Base-by-base conservation (phyloP, 2,888 invertebrate genomes). In the Phaonia tiefii region DNA sequence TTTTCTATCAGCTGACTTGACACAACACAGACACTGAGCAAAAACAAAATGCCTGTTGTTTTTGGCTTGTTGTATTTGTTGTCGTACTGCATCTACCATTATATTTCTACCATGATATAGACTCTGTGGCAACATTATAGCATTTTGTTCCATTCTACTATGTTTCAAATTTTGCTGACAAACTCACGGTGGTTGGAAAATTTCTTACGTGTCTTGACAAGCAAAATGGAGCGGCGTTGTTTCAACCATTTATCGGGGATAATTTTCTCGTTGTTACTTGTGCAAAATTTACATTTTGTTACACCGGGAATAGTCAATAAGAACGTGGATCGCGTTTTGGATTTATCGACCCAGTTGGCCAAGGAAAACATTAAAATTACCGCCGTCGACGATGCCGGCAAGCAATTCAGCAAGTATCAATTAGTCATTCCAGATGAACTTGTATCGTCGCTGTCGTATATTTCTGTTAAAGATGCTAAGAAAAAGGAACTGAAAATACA, bases 341-440 rank as follows among this genome's bases (percentile, higher is more conserved):
- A 99, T 91, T 92, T 98, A 83, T 93, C 96, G 5, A 95, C 97
- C 7, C 98, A 98, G 91, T 92, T 99, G 78, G 97, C 97, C 1
- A 98, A 97, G 92, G 94, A 96, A 71, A 92, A 93, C 13, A 92
- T 94, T 39, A 95, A 95, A 91, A 92, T 98, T 87, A 95, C 95
- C 84, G 89, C 98, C 85, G 96, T 98, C 91, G 98, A 98, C 89
- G 93, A 92, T 85, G 95, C 96, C 71, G 95, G 95, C 88, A 92
- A 93, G 83, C 91, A 95, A 82, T 93, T 95, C 42, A 94, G 93
- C 82, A 93, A 92, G 84, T 95, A 97, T 88, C 91, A 96, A 31
- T 93, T 96, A 84, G 92, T 94, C 10, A 89, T 97, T 31, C 92
- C 93, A 13, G 88, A 89, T 20, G 89, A 91, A 7, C 91, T 93